phyloP scores from a whole-genome alignment of 1,140 invertebrate species.

The Drosophila takahashii region DNA sequence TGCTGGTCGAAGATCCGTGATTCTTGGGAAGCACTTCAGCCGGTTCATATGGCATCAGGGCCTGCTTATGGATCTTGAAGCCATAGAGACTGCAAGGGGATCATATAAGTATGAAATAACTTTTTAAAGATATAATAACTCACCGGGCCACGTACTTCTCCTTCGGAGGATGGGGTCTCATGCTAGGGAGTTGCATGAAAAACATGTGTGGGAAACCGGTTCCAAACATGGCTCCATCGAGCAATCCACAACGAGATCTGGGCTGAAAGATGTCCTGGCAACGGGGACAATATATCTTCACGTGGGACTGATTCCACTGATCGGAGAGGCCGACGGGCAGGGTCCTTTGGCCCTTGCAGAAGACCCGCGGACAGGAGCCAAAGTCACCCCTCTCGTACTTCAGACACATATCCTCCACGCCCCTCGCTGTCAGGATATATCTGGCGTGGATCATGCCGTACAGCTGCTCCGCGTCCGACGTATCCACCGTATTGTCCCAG shows the following conservation, averaged over 20 bases:
- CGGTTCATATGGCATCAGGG: neutral
- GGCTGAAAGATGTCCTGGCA: conserved; percentile 59
- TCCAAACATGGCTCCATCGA: conserved; percentile 70
- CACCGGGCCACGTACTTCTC: conserved; percentile 41
- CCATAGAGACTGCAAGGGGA: conserved; percentile 22
- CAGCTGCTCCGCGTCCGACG: conserved; percentile 17
- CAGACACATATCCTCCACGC: conserved; percentile 49
- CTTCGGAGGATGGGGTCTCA: conserved; percentile 6
- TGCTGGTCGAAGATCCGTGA: neutral
- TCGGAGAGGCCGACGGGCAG: conserved; percentile 59
- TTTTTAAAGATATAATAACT: neutral
- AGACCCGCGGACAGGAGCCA: conserved; percentile 59
- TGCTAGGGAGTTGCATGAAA: conserved; percentile 44
- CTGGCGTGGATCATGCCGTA: conserved; percentile 70
- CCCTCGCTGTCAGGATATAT: conserved; percentile 32
- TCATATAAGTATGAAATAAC: neutral
- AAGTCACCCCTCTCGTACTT: conserved; percentile 65
- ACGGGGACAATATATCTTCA: conserved; percentile 63
- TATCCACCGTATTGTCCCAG: neutral
- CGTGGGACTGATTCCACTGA: conserved; percentile 9
- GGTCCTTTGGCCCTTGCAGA: conserved; percentile 40
- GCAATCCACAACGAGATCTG: neutral
- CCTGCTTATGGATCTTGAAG: conserved; percentile 28
- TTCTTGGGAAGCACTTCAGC: neutral
- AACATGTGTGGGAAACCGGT: conserved; percentile 71